Base-by-base conservation (phyloP, 35 echinoderm and acorn worm species). In the Holothuria glaberrima region DNA sequence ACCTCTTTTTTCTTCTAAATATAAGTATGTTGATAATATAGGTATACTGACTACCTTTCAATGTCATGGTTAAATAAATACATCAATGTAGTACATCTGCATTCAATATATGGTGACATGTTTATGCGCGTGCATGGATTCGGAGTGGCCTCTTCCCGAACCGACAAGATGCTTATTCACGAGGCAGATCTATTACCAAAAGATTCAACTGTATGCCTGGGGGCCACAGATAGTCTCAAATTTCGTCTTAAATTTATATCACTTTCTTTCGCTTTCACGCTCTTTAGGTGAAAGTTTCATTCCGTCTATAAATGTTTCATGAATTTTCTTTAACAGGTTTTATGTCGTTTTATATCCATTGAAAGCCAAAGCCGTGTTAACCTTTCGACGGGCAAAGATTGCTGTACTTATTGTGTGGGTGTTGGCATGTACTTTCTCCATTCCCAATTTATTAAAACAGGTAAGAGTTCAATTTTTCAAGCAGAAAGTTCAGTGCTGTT, bases 391-490 rank as follows among this genome's bases (percentile, higher is more conserved):
- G 31, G 80, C 80, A 32, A 84, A 84, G 59, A 41, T 59, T 4
- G 80, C 80, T 22, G 24, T 84, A 7, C 57, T 84, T 21, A n/a
- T 84, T 4, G 80, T 84, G 7, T 84, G 80, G 80, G 57, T 61
- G 52, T 84, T 21, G 20, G 80, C 80, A 3, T 58, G 48, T 30
- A 24, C 56, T 18, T 84, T 84, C 57, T 36, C 80, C 6, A 12
- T 84, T 13, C 80, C 80, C 22, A 61, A 59, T 54, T 18, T 84
- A 84, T 84, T 84, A n/a, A 84, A 84, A 33, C 80, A 84, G 80
- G 80, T 84, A 84, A 60, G 77, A 24, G 0, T 26, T n/a, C 50
- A 54, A 2, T 14, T 54, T 54, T 41, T 41, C 36, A n/a, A n/a
- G n/a, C n/a, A n/a, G n/a, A n/a, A n/a, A n/a, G n/a, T n/a, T n/a